phyloP scores from a whole-genome alignment of 2,888 invertebrate species.

The Cephalotes varians region DNA sequence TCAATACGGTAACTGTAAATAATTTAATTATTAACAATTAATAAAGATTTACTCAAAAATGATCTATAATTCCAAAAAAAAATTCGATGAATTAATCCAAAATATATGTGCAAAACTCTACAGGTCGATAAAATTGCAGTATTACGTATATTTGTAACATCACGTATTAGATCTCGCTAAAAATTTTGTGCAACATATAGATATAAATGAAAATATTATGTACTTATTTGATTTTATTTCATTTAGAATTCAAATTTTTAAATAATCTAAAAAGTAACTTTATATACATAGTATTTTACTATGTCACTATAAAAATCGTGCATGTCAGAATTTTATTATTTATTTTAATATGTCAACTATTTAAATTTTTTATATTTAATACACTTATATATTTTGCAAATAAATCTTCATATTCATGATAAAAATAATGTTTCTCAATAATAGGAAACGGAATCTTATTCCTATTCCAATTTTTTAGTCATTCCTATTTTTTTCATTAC shows the following conservation, averaged over 20 bases:
- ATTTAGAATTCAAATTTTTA: background rate
- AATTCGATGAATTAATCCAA: too few relatives aligned
- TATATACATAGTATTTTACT: background rate
- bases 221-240: background rate
- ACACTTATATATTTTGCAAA: too few relatives aligned
- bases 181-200: background rate
- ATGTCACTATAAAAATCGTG: background rate
- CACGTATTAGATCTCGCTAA: background rate
- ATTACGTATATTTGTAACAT: background rate
- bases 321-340: background rate
- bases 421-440: too few relatives aligned
- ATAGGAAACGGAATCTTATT: too few relatives aligned
- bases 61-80: too few relatives aligned
- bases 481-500: too few relatives aligned
- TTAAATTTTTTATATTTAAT: background rate
- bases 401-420: too few relatives aligned
- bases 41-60: too few relatives aligned
- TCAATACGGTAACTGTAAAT: conserved; percentile 19
- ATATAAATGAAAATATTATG: background rate
- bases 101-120: too few relatives aligned
- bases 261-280: background rate
- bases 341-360: background rate
- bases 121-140: too few relatives aligned
- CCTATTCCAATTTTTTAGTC: too few relatives aligned
- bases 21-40: background rate